phyloP scores from a whole-genome alignment of 2,888 invertebrate species.

The Candidula unifasciata region DNA sequence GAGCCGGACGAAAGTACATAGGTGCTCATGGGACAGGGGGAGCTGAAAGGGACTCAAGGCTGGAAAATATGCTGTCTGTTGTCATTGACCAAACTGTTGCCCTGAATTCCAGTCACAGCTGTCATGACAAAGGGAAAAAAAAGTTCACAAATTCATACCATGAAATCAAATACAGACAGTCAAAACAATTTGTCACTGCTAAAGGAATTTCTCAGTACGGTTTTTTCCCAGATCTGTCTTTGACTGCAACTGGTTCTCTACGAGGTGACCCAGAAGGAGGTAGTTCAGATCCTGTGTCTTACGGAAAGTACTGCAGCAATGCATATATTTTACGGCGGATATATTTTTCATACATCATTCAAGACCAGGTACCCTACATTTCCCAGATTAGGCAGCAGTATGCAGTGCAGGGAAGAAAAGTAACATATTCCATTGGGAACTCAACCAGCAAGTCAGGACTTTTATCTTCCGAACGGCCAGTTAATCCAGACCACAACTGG shows the following conservation, averaged over 20 bases:
- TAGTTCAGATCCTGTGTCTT: background rate
- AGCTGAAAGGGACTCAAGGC: background rate
- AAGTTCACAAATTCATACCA: background rate
- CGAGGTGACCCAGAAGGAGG: background rate
- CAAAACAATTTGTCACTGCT: slow-evolving; percentile 3
- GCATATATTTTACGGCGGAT: slow-evolving; percentile 21
- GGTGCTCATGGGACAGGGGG: background rate
- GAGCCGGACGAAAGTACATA: slow-evolving; percentile 21
- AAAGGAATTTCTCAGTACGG: slow-evolving; percentile 18
- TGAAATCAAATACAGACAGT: slow-evolving; percentile 19
- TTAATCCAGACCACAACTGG: background rate
- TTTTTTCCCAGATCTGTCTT: slow-evolving; percentile 9
- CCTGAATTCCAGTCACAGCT: background rate
- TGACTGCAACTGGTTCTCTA: background rate
- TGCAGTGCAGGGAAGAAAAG: background rate
- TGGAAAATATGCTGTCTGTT: background rate
- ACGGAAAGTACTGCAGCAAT: background rate
- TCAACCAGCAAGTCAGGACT: background rate
- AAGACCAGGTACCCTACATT: slow-evolving; percentile 31
- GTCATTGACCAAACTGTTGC: background rate
- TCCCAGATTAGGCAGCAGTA: slow-evolving; percentile 36
- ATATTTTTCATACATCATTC: slow-evolving; percentile 26
- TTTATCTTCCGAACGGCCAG: background rate
- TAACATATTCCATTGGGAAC: background rate
- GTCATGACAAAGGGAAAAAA: background rate